Evolutionary conservation across 2,797 vertebrate genomes (phyloP), one percentile per base, ranked within the genome.

Genomic region (Erethizon dorsatum): DNA sequence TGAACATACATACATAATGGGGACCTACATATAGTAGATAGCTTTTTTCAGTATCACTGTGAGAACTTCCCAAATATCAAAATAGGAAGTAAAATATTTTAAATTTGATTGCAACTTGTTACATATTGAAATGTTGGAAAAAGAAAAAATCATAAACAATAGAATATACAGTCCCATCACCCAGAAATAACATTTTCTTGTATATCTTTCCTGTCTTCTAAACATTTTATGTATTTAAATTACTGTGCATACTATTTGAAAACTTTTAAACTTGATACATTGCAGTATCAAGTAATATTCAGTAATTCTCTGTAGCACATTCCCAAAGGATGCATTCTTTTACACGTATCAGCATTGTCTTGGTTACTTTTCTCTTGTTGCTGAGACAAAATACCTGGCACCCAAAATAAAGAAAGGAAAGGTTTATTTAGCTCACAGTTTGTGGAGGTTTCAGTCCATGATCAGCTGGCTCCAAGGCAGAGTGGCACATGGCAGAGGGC

Each of bases 141-240:
- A 63, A 41, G 28, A 88, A 45, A 84, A 83, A 77, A 78, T 73
- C 45, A 83, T 41, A 73, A 83, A 59, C 5, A 73, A 67, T 50
- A 61, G 45, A 22, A 63, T 59, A 2, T 84, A 11, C 50, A 61
- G 14, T 79, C 24, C 20, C 47, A 67, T 11, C 17, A 80, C 24
- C 17, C 22, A 83, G 83, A 96, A 83, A 80, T 65, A 61, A 71
- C 20, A 83, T 90, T 78, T 92, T 87, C 77, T 73, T 65, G 5
- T 71, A 45, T 10, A 22, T 24, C 8, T 6, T 83, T 59, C 41
- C n/a, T 82, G 6, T 12, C 28, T 92, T 87, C 67, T 83, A 79
- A 57, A 65, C 28, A 47, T 67, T 91, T 73, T 84, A 65, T 63
- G 13, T 26, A 15, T 78, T 65, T 92, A 59, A 59, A 84, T 88